These are phyloP conservation scores for Loris lydekkerianus DNA, from an alignment of 2,797 vertebrate genomes.

Conservation along the genomic window DNA sequence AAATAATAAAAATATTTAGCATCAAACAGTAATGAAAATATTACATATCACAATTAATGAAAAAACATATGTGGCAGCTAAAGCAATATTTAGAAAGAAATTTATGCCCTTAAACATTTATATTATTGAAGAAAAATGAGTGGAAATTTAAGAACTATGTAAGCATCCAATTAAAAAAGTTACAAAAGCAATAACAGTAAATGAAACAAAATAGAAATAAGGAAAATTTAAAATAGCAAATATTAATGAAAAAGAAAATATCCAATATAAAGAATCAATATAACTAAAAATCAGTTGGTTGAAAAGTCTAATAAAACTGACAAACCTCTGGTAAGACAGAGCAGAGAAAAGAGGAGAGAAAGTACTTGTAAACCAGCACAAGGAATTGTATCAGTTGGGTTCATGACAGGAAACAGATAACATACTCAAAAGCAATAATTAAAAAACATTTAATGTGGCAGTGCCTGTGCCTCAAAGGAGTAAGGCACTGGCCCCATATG, in stretches of 20 bases:
- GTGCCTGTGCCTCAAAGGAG: no score
- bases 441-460: background rate
- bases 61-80: background rate
- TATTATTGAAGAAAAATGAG: conserved; percentile 38
- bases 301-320: conserved; percentile 62
- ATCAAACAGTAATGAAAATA: conserved; percentile 27
- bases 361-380: background rate
- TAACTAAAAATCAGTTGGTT: background rate
- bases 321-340: background rate
- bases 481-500: no score
- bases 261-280: background rate
- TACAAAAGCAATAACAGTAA: conserved; percentile 14
- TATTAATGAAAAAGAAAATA: conserved; percentile 17
- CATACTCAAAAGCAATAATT: conserved; percentile 34
- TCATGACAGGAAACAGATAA: conserved; percentile 36
- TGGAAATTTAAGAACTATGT: conserved; percentile 2
- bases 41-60: conserved; percentile 7
- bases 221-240: conserved; percentile 23
- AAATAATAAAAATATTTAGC: conserved; percentile 42
- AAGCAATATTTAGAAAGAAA: conserved; percentile 24
- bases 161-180: conserved; percentile 29
- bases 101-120: background rate
- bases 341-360: conserved; percentile 32
- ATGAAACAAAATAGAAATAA: conserved; percentile 53
- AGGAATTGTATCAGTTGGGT: conserved; percentile 29